These are phyloP conservation scores for Mamestra brassicae DNA, from an alignment of 2,888 invertebrate genomes.

Conservation along the genomic window DNA sequence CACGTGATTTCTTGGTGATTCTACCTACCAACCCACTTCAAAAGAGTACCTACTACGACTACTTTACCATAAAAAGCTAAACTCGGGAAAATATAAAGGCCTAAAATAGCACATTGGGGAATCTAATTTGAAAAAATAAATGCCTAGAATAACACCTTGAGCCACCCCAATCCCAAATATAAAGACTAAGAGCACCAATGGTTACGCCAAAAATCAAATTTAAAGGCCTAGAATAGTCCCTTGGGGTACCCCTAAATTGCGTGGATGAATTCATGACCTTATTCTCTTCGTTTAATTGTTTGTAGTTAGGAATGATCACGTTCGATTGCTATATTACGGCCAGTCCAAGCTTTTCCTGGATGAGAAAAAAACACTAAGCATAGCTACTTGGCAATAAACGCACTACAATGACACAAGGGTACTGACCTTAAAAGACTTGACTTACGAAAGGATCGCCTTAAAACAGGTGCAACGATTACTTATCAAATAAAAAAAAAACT, in stretches of 20 bases:
- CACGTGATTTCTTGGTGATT: slow-evolving; percentile 1
- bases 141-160: too few species aligned
- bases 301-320: neutral
- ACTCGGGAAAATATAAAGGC: neutral
- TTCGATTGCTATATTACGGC: neutral
- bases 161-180: too few species aligned
- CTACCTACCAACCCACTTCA: neutral
- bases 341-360: neutral
- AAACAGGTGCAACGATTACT: too few species aligned
- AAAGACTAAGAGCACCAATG: too few species aligned
- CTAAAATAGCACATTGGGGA: neutral
- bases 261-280: too few species aligned
- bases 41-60: neutral
- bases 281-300: too few species aligned
- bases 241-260: too few species aligned
- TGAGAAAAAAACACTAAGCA: neutral
- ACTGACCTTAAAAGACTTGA: neutral
- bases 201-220: too few species aligned
- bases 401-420: slow-evolving; percentile 5
- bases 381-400: neutral
- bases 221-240: too few species aligned
- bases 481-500: too few species aligned
- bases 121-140: neutral
- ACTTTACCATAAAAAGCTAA: neutral
- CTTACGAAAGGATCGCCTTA: neutral